Base-by-base conservation (phyloP, 1,140 invertebrate species). In the Drosophila truncata region DNA sequence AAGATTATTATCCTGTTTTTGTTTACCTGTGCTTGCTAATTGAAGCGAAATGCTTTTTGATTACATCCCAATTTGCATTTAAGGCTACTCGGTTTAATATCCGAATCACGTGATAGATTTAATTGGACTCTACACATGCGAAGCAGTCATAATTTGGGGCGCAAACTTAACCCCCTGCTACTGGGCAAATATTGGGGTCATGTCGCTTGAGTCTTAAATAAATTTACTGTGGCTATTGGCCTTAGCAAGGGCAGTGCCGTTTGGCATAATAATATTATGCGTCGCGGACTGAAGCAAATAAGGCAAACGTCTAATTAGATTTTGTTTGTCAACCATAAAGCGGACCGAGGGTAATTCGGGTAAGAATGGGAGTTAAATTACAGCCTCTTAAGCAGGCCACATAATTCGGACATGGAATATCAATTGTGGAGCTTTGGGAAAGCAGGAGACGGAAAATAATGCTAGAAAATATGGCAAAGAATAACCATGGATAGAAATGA, bases 131-230 rank as follows among this genome's bases (percentile, higher is more conserved):
- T 29, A 61, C 69, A 75, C 65, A 54, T 67, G 76, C 70, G 54
- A 72, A 20, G 57, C 54, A 63, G 73, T 66, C 49, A 73, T 80
- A 88, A 80, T 74, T 85, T 52, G 52, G 66, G 37, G 29, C 73
- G 27, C 29, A 35, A 71, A n/a, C 37, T 46, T 25, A 25, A 33
- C 18, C 49, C 41, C 47, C 27, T 29, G 50, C 33, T 2, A 27
- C 8, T 49, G 25, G 33, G 59, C 63, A 87, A 86, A 70, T 70
- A 83, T 69, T 64, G 63, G 46, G 71, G 63, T 60, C 71, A 71
- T 63, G 52, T 77, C 72, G 84, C 72, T 61, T 80, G 84, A 69
- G 77, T 80, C 80, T 88, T 84, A 80, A 84, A 84, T 88, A 88
- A 87, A 87, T 90, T 87, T 80, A 65, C 72, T 87, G 46, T 80